A percentile compares a stretch with the other conserved stretches of the same genome.
phyloP scores from a whole-genome alignment of 2,888 invertebrate genomes.

The Chrysodeixis includens region DNA sequence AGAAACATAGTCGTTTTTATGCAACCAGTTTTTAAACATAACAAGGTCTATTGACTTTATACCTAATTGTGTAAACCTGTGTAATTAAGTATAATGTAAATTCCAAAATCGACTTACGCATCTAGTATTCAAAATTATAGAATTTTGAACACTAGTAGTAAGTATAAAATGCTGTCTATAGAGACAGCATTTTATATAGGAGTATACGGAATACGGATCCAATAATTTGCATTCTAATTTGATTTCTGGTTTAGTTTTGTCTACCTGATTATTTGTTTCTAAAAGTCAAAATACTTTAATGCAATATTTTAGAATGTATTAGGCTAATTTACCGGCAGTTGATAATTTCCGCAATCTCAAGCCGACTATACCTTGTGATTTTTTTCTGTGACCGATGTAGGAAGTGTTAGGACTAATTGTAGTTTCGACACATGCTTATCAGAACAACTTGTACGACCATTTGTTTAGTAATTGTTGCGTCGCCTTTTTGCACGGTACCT shows the following conservation, averaged over 20 bases:
- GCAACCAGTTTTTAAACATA: no score
- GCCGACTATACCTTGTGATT: background rate
- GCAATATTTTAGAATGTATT: slow-evolving; percentile 2
- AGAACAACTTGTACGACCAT: background rate
- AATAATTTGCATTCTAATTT: background rate
- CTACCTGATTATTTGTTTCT: background rate
- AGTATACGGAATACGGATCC: no score
- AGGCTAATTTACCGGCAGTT: background rate
- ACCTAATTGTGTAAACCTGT: no score
- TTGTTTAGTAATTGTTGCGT: background rate
- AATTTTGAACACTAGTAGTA: no score
- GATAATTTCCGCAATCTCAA: background rate
- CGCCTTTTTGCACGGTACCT: background rate
- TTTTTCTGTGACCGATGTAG: background rate
- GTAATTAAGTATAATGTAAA: no score
- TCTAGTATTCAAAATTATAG: no score
- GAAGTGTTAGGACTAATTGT: background rate
- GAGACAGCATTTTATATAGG: no score
- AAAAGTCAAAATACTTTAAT: background rate
- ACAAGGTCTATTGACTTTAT: no score
- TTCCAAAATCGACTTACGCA: no score
- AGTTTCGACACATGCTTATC: background rate
- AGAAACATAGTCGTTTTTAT: no score
- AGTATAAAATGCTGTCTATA: no score
- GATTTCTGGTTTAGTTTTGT: background rate